Conservation (phyloP, 1,140 invertebrate species). For the Drosophila murphyi region DNA sequence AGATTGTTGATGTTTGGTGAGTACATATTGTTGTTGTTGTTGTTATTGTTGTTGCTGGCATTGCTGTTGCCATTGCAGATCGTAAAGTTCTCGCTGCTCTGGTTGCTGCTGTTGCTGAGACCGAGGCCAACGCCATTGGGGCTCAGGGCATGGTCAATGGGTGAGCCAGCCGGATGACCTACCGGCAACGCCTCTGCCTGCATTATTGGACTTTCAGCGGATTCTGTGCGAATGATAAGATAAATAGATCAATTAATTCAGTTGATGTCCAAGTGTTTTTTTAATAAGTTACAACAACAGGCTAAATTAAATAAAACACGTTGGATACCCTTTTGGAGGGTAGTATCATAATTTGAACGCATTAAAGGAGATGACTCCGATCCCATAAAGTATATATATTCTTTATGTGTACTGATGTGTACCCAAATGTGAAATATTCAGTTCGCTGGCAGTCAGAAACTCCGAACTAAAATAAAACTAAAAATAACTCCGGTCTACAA, state of each 20-base stretch:
- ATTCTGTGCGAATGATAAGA: constrained; percentile 50
- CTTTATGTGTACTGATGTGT: too few relatives aligned
- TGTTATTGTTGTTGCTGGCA: constrained; percentile 63
- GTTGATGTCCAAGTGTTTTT: neutral
- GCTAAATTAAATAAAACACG: too few relatives aligned
- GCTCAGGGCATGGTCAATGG: constrained; percentile 72
- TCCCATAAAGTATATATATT: too few relatives aligned
- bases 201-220: constrained; percentile 76
- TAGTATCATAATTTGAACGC: too few relatives aligned
- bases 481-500: too few relatives aligned
- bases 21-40: constrained; percentile 68
- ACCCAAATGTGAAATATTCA: too few relatives aligned
- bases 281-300: neutral
- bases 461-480: too few relatives aligned
- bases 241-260: neutral
- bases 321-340: too few relatives aligned
- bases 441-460: too few relatives aligned
- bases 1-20: constrained; percentile 62
- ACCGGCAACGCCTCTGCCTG: constrained; percentile 67
- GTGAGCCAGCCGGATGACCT: constrained; percentile 65
- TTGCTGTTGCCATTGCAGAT: constrained; percentile 68
- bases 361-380: too few relatives aligned
- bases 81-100: constrained; percentile 74
- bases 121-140: constrained; percentile 73
- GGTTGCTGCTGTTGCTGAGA: constrained; percentile 77